phyloP scores from a whole-genome alignment of 2,113 vertebrate species.

The Leucosticte australis region DNA sequence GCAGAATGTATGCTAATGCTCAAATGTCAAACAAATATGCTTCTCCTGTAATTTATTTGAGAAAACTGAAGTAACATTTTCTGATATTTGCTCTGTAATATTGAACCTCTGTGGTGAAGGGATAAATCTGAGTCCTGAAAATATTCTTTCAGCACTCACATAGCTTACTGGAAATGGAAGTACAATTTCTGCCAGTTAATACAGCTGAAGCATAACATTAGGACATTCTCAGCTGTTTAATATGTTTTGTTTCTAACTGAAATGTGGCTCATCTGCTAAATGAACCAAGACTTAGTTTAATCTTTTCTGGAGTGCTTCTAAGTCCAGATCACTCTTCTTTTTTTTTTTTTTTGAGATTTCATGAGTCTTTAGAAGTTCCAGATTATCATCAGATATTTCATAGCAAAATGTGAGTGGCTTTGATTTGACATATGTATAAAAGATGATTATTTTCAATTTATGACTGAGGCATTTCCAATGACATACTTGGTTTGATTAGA shows the following conservation, averaged over 20 bases:
- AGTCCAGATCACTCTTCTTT: not conserved
- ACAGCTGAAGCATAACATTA: constrained; percentile 28
- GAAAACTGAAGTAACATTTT: not conserved
- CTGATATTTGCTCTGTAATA: not conserved
- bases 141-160: constrained; percentile 27
- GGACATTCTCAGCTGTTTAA: not conserved
- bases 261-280: constrained; percentile 29
- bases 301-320: not conserved
- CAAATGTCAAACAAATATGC: not conserved
- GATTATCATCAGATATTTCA: not conserved
- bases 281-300: not conserved
- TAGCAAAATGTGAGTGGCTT: not conserved
- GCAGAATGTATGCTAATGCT: not conserved
- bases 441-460: not conserved
- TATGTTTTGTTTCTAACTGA: constrained; percentile 17
- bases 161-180: constrained; percentile 19
- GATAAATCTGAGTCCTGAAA: not conserved
- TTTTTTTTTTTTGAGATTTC: not conserved
- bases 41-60: not conserved
- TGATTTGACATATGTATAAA: not conserved
- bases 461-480: not conserved
- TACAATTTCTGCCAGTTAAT: constrained; percentile 23
- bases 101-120: not conserved
- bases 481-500: not conserved
- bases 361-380: not conserved